These are phyloP conservation scores for Ericerus pela DNA, from an alignment of 1,140 invertebrate species.

Conservation along the genomic window DNA sequence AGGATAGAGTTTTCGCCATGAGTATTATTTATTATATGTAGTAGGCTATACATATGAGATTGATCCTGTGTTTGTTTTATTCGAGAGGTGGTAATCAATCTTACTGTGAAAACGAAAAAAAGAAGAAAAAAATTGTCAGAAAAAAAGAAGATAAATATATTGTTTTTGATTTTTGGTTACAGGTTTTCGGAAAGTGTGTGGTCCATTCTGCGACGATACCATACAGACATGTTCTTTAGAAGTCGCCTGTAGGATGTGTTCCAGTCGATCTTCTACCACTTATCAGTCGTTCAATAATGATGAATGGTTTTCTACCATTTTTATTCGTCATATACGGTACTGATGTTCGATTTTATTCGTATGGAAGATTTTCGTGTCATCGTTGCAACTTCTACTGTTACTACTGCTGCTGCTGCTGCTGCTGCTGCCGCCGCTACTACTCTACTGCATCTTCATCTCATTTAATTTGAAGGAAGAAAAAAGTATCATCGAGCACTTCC, in stretches of 20 bases:
- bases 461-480: neutral
- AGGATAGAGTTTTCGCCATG: too few species aligned
- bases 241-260: neutral
- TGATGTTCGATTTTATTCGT: neutral
- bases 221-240: conserved; percentile 3
- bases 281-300: conserved; percentile 6
- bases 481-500: neutral
- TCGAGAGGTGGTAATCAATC: too few species aligned
- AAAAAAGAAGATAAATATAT: too few species aligned
- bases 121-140: too few species aligned
- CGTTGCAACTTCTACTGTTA: neutral
- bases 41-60: too few species aligned
- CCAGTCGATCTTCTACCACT: neutral
- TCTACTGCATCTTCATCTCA: neutral
- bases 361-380: neutral
- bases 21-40: too few species aligned
- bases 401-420: neutral
- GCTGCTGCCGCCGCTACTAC: neutral
- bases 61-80: too few species aligned
- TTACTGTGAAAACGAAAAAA: too few species aligned
- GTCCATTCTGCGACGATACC: too few species aligned
- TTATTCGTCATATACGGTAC: neutral
- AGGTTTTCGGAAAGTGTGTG: too few species aligned
- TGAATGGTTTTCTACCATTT: conserved; percentile 3
- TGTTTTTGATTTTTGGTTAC: too few species aligned